Evolutionary conservation across 2,888 invertebrate genomes (phyloP), one percentile per base, ranked within the genome.

Genomic region (Limnephilus auricula): DNA sequence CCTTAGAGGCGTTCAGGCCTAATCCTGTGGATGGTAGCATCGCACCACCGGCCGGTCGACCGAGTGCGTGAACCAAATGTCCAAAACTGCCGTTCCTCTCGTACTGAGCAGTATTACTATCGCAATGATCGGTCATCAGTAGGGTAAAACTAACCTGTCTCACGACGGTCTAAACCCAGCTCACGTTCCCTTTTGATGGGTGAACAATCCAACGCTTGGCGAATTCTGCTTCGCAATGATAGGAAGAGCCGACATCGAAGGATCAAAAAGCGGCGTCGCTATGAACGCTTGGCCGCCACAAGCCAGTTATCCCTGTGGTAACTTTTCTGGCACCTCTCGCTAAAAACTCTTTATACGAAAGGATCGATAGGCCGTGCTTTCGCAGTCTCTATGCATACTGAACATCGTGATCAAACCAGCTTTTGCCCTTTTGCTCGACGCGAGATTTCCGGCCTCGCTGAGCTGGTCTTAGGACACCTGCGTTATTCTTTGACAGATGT

Each of bases 181-280:
- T 96, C 96, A 96, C 96, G 96, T 96, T 96, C 96, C 96, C 96
- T 96, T 94, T 96, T 96, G 94, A 96, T 95, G 96, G 96, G 96
- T 97, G 96, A 97, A 97, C 97, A 97, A 97, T 97, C 97, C 97
- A 95, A 97, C 96, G 95, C 97, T 97, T 97, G 95, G 96, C 95
- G 96, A 97, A 96, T 97, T 97, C 96, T 96, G 97, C 97, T 97
- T 97, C 96, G 95, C 96, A 96, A 97, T 97, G 96, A 97, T 97
- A 97, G 97, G 97, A 97, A 97, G 96, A 97, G 97, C 96, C 97
- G 97, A 97, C 96, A 97, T 97, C 96, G 96, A 97, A 96, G 96
- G 96, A 97, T 97, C 96, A 97, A 97, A 96, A 96, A 96, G 96
- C 96, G 95, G 96, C 96, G 96, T 97, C 96, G 96, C 96, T 96